phyloP scores from a whole-genome alignment of 2,797 vertebrate species.

The Gallinago stenura region DNA sequence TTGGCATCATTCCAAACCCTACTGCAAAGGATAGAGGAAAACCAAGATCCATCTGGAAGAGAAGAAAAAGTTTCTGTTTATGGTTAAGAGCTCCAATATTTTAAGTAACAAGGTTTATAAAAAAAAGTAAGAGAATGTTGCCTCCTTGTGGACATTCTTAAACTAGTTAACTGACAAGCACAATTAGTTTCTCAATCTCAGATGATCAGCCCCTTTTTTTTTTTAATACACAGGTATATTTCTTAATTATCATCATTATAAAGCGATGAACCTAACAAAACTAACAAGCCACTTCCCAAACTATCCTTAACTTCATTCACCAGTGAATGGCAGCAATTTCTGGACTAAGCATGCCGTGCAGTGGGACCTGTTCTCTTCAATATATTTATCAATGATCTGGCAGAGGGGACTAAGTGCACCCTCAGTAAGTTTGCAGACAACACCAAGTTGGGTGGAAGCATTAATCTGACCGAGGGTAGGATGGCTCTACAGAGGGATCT shows the following conservation, averaged over 20 bases:
- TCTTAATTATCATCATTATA: background rate
- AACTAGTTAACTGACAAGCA: background rate
- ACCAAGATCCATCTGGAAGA: background rate
- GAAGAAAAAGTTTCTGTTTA: background rate
- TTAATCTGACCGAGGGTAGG: background rate
- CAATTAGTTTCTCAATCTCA: background rate
- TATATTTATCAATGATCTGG: background rate
- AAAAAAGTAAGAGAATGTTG: background rate
- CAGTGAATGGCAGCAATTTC: background rate
- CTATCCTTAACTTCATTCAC: background rate
- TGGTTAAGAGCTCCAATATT: background rate
- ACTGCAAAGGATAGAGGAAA: background rate
- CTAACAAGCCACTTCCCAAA: background rate
- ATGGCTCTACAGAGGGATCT: background rate
- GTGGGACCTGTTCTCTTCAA: background rate
- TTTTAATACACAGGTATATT: background rate
- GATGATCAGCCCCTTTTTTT: background rate
- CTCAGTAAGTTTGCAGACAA: background rate
- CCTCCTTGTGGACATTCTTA: slow-evolving; percentile 45
- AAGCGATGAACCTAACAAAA: background rate
- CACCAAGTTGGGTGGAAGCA: background rate
- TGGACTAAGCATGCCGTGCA: background rate
- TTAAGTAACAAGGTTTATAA: background rate
- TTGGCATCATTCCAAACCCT: background rate
- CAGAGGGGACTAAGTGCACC: background rate